Percentiles rank a stretch among this genome's conserved stretches.
These are phyloP conservation scores for Macrophya alboannulata DNA, from an alignment of 2,888 invertebrate species.

Conservation along the genomic window DNA sequence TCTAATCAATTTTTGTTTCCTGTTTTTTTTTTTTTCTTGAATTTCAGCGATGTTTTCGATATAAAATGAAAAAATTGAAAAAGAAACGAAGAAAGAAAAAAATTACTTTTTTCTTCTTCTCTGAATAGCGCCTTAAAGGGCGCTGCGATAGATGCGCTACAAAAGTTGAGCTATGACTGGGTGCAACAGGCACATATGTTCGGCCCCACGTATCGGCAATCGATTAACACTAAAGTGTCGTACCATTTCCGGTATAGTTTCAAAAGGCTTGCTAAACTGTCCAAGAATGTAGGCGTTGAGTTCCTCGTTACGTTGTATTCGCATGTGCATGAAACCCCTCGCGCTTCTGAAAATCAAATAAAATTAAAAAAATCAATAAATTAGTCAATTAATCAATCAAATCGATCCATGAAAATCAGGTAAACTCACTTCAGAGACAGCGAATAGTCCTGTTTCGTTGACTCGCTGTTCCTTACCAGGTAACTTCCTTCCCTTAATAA, in stretches of 20 bases:
- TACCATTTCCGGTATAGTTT: slow-evolving; percentile 96
- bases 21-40: too few relatives aligned
- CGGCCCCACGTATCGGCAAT: slow-evolving; percentile 96
- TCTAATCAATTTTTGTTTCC: too few relatives aligned
- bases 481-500: slow-evolving; percentile 95
- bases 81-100: not conserved
- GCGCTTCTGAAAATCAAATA: slow-evolving; percentile 88
- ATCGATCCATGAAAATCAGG: slow-evolving; percentile 48
- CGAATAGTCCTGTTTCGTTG: slow-evolving; percentile 96
- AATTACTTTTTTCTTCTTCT: not conserved
- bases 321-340: slow-evolving; percentile 98
- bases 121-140: slow-evolving; percentile 73
- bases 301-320: slow-evolving; percentile 90
- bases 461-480: slow-evolving; percentile 96
- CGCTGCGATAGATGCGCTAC: slow-evolving; percentile 80
- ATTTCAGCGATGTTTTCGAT: not conserved
- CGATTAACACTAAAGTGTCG: slow-evolving; percentile 96
- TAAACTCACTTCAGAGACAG: slow-evolving; percentile 95
- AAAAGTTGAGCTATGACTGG: slow-evolving; percentile 94
- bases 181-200: slow-evolving; percentile 97
- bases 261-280: slow-evolving; percentile 95
- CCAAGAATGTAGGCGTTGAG: slow-evolving; percentile 94
- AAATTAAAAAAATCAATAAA: slow-evolving; percentile 66
- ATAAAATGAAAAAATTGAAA: not conserved
- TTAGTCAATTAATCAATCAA: slow-evolving; percentile 46